A percentile compares a stretch with the other conserved stretches of the same genome.
Conservation (phyloP, 2,797 vertebrate genomes). For the Fundulus diaphanus region DNA sequence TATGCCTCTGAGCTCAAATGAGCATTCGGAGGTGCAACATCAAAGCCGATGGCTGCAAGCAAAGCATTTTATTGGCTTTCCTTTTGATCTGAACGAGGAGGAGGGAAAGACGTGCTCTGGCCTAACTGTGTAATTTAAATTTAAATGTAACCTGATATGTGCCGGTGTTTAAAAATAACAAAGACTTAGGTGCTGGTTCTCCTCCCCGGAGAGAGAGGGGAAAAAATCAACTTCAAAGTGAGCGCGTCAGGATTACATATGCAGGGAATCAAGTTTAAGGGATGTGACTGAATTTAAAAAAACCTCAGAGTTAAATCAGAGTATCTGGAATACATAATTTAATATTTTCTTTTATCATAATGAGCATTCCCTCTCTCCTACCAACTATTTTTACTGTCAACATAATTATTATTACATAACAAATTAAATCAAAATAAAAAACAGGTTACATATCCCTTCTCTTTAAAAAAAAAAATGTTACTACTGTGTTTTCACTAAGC, state of each 20-base stretch:
- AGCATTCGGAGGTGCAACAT: slow-evolving; percentile 71
- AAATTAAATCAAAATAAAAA: background rate
- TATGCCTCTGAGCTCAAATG: slow-evolving; percentile 63
- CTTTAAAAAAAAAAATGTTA: background rate
- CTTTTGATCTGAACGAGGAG: slow-evolving; percentile 83
- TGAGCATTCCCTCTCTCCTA: background rate
- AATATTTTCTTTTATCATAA: background rate
- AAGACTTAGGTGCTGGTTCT: slow-evolving; percentile 57
- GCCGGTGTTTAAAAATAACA: slow-evolving; percentile 69
- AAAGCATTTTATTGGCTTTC: slow-evolving; percentile 76
- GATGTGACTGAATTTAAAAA: slow-evolving; percentile 3
- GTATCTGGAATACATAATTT: background rate
- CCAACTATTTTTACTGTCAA: background rate
- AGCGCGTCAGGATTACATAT: slow-evolving; percentile 10
- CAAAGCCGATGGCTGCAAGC: slow-evolving; percentile 80
- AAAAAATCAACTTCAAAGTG: slow-evolving; percentile 64
- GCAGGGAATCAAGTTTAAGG: slow-evolving; percentile 21
- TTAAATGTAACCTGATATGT: slow-evolving; percentile 68
- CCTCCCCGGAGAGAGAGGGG: slow-evolving; percentile 22
- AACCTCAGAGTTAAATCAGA: background rate
- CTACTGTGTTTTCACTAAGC: background rate
- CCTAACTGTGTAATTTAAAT: slow-evolving; percentile 77
- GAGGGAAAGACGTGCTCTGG: slow-evolving; percentile 47
- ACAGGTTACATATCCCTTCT: background rate
- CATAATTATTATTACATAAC: background rate